Evolutionary conservation across 2,797 vertebrate species (phyloP).

Genomic region (Buphagus erythrorhynchus): DNA sequence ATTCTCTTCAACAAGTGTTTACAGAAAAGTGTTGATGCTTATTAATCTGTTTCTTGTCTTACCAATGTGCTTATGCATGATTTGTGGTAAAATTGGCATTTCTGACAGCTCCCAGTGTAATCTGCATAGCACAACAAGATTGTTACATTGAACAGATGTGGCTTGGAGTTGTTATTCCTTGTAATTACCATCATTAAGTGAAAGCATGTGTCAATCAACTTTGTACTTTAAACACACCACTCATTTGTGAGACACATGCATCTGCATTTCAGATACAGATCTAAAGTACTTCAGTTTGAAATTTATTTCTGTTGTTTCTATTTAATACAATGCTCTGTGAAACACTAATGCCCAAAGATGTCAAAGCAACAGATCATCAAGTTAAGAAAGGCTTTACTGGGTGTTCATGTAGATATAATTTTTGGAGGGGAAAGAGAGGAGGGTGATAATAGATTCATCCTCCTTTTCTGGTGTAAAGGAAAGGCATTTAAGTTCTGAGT

Average conservation of each 20-base stretch:
- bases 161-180: conserved; percentile 93
- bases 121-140: conserved; percentile 65
- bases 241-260: conserved; percentile 70
- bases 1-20: conserved; percentile 85
- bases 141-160: conserved; percentile 95
- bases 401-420: background rate
- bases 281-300: conserved; percentile 19
- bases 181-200: conserved; percentile 98
- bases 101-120: conserved; percentile 86
- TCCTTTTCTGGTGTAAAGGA: background rate
- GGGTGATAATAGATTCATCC: background rate
- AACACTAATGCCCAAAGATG: background rate
- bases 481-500: background rate
- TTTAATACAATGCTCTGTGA: background rate
- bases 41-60: conserved; percentile 94
- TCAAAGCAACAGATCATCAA: background rate
- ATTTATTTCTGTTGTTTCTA: background rate
- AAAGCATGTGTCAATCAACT: conserved; percentile 98
- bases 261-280: conserved; percentile 60
- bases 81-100: conserved; percentile 66
- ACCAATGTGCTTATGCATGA: conserved; percentile 65
- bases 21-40: conserved; percentile 89
- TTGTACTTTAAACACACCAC: conserved; percentile 83
- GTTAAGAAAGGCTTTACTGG: background rate
- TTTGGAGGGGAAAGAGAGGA: background rate